These are phyloP conservation scores for Iphiclides podalirius DNA, from an alignment of 2,888 invertebrate species.

Conservation along the genomic window DNA sequence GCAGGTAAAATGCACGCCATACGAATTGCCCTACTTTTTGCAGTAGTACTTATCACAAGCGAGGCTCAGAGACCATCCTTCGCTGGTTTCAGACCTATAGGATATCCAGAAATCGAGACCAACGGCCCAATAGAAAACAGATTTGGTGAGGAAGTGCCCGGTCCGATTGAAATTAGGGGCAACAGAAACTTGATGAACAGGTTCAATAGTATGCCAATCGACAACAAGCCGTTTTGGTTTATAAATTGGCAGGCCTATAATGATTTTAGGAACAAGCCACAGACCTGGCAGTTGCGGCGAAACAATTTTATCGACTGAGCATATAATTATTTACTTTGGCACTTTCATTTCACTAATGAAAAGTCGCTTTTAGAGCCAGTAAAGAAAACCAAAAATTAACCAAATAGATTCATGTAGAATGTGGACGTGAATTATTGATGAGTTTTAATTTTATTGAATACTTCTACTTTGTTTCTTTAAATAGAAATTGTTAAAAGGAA, in stretches of 20 bases:
- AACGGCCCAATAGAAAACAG: conserved; percentile 52
- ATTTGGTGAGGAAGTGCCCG: conserved; percentile 60
- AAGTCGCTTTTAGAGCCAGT: neutral
- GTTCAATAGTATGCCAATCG: conserved; percentile 78
- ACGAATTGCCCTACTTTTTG: conserved; percentile 43
- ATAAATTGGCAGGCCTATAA: conserved; percentile 82
- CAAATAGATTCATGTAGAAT: neutral
- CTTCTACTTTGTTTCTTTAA: too few relatives aligned
- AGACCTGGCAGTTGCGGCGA: conserved; percentile 42
- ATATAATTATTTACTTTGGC: too few relatives aligned
- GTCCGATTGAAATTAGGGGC: conserved; percentile 80
- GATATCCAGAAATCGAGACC: conserved; percentile 65
- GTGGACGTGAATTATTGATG: too few relatives aligned
- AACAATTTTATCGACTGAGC: conserved; percentile 33
- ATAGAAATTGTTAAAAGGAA: too few relatives aligned
- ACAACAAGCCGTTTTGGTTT: conserved; percentile 84
- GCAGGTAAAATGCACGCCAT: conserved; percentile 44
- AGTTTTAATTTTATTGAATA: too few relatives aligned
- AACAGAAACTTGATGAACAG: conserved; percentile 78
- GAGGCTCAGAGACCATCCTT: conserved; percentile 81
- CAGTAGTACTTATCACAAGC: conserved; percentile 41
- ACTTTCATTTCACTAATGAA: too few relatives aligned
- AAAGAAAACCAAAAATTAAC: neutral
- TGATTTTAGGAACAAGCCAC: conserved; percentile 57
- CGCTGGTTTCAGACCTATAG: conserved; percentile 75